Evolutionary conservation across 2,113 vertebrate genomes (phyloP).

Genomic region (Chascanopsetta lugubris): DNA sequence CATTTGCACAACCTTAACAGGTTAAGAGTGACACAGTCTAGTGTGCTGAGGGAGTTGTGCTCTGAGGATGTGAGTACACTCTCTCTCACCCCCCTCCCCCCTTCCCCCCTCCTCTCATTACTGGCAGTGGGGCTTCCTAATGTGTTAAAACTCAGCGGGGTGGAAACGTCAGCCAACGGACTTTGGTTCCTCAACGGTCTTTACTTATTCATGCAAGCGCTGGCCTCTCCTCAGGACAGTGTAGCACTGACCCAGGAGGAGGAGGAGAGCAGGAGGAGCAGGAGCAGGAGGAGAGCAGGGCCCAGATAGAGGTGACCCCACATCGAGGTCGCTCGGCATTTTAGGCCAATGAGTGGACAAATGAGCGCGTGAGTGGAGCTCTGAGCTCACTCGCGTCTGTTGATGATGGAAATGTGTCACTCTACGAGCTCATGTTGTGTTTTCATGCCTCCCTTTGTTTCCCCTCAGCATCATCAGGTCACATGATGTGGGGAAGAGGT

Average conservation of each 20-base stretch:
- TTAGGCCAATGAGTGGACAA: constrained; percentile 57
- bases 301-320: constrained; percentile 51
- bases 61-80: constrained; percentile 44
- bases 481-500: not conserved
- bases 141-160: constrained; percentile 78
- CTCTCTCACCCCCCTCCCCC: constrained; percentile 24
- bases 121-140: constrained; percentile 74
- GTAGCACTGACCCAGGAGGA: constrained; percentile 63
- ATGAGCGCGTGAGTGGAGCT: constrained; percentile 15
- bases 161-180: constrained; percentile 78
- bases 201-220: constrained; percentile 79
- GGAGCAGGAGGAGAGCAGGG: constrained; percentile 62
- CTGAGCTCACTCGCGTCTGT: constrained; percentile 17
- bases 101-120: constrained; percentile 63
- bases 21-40: constrained; percentile 49
- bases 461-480: constrained; percentile 5
- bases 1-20: constrained; percentile 63
- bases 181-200: constrained; percentile 72
- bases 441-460: constrained; percentile 1
- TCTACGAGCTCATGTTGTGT: not conserved
- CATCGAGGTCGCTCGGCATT: constrained; percentile 61
- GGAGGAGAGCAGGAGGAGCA: no score
- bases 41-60: constrained; percentile 40
- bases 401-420: constrained; percentile 28
- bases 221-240: constrained; percentile 74